A percentile compares a stretch with the other conserved stretches of the same genome.
Conservation (phyloP, 1,140 invertebrate species). For the Metopolophium dirhodum region DNA sequence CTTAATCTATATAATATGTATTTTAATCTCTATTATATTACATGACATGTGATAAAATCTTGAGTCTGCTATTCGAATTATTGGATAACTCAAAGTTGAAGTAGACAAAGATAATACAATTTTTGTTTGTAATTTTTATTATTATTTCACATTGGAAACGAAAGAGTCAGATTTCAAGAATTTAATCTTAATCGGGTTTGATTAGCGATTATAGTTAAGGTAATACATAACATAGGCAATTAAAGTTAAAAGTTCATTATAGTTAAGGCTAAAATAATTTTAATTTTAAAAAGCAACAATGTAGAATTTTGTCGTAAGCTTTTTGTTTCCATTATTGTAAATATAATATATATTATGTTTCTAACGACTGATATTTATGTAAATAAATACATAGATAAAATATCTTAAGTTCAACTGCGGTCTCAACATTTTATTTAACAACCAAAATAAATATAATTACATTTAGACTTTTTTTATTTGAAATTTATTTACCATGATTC, state of each 20-base stretch:
- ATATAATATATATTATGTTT: background rate
- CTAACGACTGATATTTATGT: slow-evolving; percentile 40
- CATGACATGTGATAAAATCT: slow-evolving; percentile 24
- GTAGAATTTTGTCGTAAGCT: background rate
- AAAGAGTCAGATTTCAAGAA: background rate
- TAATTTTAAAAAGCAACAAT: slow-evolving; percentile 2
- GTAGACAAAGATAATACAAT: background rate
- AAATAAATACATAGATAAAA: slow-evolving; percentile 16
- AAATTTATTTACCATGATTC: background rate
- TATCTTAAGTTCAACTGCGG: background rate
- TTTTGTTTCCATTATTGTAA: background rate
- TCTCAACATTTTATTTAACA: background rate
- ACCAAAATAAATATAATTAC: background rate
- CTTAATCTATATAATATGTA: background rate
- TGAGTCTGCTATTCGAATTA: background rate
- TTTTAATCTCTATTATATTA: slow-evolving; percentile 23
- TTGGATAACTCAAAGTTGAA: background rate
- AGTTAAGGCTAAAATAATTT: background rate
- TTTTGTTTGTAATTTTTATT: slow-evolving; percentile 16
- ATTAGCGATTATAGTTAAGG: slow-evolving; percentile 4
- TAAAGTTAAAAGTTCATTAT: slow-evolving; percentile 9
- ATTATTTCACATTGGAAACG: background rate
- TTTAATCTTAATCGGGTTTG: background rate
- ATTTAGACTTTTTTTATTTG: background rate
- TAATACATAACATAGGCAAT: background rate